Evolutionary conservation across 1,140 invertebrate species (phyloP).

Genomic region (Homalodisca vitripennis): DNA sequence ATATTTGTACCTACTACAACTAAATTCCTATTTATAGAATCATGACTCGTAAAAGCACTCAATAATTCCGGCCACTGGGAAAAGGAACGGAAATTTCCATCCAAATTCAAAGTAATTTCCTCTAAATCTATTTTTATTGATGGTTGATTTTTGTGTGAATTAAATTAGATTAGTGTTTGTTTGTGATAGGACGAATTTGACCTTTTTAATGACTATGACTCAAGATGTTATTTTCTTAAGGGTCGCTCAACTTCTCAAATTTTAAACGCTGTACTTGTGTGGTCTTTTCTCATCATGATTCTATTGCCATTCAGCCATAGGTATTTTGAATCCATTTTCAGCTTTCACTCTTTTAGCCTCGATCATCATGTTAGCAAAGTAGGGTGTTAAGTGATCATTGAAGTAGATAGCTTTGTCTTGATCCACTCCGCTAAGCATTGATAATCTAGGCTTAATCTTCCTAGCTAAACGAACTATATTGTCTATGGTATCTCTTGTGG

Average conservation of each 20-base stretch:
- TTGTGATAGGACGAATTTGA: not conserved
- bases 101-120: not conserved
- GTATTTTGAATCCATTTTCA: not conserved
- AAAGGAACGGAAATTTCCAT: not conserved
- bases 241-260: slow-evolving; percentile 13
- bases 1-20: slow-evolving; percentile 16
- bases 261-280: slow-evolving; percentile 14
- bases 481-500: slow-evolving; percentile 14
- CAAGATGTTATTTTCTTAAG: slow-evolving; percentile 2
- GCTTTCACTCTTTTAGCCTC: slow-evolving; percentile 21
- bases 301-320: slow-evolving; percentile 24
- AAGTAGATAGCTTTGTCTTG: slow-evolving; percentile 23
- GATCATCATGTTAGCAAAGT: slow-evolving; percentile 14
- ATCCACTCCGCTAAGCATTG: not conserved
- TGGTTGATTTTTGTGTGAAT: not conserved
- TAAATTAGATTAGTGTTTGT: not conserved
- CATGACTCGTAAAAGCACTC: not conserved
- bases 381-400: slow-evolving; percentile 28
- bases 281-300: slow-evolving; percentile 28
- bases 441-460: slow-evolving; percentile 18
- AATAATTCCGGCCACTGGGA: not conserved
- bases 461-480: slow-evolving; percentile 15
- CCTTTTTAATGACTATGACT: not conserved
- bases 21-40: not conserved
- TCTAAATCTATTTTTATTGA: slow-evolving; percentile 11